These are phyloP conservation scores for Tigriopus japonicus DNA, from an alignment of 1,140 invertebrate species.

Conservation along the genomic window DNA sequence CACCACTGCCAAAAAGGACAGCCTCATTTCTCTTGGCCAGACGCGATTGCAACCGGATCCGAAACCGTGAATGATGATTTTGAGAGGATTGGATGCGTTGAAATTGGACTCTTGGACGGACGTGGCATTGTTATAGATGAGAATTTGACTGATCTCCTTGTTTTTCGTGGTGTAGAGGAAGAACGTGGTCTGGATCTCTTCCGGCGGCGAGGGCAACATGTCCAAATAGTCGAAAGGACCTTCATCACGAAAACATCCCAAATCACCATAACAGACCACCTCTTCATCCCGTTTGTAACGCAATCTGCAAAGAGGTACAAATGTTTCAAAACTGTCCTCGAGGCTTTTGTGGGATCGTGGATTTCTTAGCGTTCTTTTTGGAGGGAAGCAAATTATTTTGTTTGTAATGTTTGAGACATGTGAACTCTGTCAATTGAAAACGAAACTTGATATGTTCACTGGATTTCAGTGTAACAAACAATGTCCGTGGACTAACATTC, in stretches of 20 bases:
- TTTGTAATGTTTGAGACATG: too few relatives aligned
- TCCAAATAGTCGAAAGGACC: slow-evolving; percentile 78
- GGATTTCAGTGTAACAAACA: not conserved
- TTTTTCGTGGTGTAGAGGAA: slow-evolving; percentile 29
- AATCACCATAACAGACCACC: slow-evolving; percentile 65
- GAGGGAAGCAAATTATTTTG: too few relatives aligned
- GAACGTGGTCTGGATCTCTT: slow-evolving; percentile 47
- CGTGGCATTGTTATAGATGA: slow-evolving; percentile 25
- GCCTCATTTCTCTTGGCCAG: slow-evolving; percentile 83
- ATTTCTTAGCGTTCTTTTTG: too few relatives aligned
- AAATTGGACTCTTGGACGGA: slow-evolving; percentile 44
- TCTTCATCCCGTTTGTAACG: slow-evolving; percentile 26
- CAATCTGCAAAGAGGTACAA: not conserved
- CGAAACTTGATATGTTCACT: not conserved
- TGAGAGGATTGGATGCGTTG: slow-evolving; percentile 47
- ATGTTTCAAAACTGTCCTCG: slow-evolving; percentile 3
- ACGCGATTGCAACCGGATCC: slow-evolving; percentile 67
- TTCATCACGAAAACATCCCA: slow-evolving; percentile 83
- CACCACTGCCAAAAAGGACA: slow-evolving; percentile 65
- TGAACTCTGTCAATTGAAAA: too few relatives aligned
- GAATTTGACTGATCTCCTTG: slow-evolving; percentile 20
- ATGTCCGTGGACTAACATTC: too few relatives aligned
- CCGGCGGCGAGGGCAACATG: slow-evolving; percentile 64
- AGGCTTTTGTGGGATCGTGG: slow-evolving; percentile 1
- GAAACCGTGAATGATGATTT: slow-evolving; percentile 86